Conservation (phyloP, 2,797 vertebrate genomes). For the Hipposideros larvatus region DNA sequence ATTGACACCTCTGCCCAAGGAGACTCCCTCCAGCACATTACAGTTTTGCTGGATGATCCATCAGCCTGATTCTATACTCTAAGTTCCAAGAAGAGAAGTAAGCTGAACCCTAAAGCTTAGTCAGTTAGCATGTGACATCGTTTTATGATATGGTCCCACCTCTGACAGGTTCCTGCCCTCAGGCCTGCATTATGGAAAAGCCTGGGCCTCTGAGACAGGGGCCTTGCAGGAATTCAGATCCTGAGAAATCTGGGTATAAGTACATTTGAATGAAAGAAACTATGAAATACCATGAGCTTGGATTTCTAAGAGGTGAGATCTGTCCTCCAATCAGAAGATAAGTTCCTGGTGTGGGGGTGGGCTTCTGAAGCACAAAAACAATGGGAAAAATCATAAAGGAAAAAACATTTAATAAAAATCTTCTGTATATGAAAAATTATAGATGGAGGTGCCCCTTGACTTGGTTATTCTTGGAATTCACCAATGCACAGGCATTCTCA, state of each 20-base stretch:
- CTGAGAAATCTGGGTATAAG: background rate
- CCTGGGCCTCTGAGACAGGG: background rate
- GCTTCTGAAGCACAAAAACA: constrained; percentile 1
- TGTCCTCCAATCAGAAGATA: constrained; percentile 14
- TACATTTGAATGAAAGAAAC: background rate
- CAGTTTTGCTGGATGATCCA: background rate
- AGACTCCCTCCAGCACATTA: background rate
- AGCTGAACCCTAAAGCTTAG: background rate
- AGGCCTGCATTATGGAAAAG: constrained; percentile 5
- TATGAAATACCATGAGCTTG: background rate
- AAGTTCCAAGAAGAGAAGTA: constrained; percentile 21
- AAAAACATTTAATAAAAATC: constrained; percentile 26
- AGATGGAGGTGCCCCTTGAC: background rate
- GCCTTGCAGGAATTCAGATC: background rate
- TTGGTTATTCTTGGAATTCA: background rate
- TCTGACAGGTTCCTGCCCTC: constrained; percentile 18
- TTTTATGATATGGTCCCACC: background rate
- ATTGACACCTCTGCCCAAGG: background rate
- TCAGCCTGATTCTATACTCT: background rate
- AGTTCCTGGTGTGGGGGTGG: background rate
- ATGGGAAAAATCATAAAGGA: constrained; percentile 6
- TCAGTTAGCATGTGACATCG: background rate
- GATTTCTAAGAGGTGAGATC: constrained; percentile 8
- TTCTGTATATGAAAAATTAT: constrained; percentile 25
- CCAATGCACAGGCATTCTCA: background rate